Evolutionary conservation across 2,113 vertebrate species (phyloP).

Genomic region (Arvicanthis niloticus): DNA sequence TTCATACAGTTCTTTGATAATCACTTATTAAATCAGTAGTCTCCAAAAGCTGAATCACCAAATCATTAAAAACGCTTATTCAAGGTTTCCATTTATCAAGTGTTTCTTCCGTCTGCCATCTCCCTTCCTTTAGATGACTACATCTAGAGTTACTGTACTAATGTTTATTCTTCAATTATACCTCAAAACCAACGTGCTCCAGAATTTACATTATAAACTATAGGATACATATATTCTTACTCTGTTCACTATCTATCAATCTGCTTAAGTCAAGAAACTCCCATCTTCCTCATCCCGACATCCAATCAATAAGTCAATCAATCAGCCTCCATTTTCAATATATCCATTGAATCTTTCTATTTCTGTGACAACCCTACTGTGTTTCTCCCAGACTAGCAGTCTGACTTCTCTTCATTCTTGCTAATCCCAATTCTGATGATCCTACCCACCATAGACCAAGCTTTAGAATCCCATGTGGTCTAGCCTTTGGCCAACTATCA

Average conservation of each 20-base stretch:
- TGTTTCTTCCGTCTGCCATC: not conserved
- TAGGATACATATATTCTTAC: constrained; percentile 8
- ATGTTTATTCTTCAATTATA: constrained; percentile 28
- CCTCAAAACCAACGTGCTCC: not conserved
- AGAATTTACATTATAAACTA: not conserved
- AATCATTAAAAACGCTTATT: constrained; percentile 21
- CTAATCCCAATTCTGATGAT: not conserved
- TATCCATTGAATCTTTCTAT: not conserved
- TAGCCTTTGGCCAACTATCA: not conserved
- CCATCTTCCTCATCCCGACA: not conserved
- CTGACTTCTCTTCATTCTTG: not conserved
- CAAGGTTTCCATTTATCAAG: constrained; percentile 7
- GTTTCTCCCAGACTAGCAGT: not conserved
- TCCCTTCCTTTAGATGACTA: not conserved
- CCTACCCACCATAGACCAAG: not conserved
- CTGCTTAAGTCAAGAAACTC: not conserved
- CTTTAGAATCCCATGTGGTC: not conserved
- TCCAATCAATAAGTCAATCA: not conserved
- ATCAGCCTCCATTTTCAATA: constrained; percentile 39
- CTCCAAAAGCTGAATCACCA: constrained; percentile 20
- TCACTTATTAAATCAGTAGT: constrained; percentile 15
- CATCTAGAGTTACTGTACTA: not conserved
- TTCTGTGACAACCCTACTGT: not conserved
- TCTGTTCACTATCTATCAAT: not conserved
- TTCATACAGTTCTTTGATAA: constrained; percentile 28